Evolutionary conservation across 2,113 vertebrate species (phyloP), one percentile per base, ranked within the genome.

Genomic region (Malaclemys terrapin): DNA sequence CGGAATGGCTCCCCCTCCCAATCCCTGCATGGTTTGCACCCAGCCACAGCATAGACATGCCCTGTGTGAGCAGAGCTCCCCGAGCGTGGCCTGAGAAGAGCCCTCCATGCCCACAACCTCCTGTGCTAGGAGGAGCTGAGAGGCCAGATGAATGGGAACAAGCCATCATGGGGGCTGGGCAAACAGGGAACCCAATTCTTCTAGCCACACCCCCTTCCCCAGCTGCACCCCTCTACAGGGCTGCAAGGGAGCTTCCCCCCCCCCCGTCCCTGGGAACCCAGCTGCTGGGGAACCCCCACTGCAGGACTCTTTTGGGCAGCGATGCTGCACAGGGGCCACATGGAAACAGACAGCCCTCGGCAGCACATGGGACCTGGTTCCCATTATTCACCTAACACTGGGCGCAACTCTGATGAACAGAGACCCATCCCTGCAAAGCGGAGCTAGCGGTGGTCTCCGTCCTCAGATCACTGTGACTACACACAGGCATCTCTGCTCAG

Each of bases 241-340:
- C 49, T 85, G 35, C 12, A 3, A 25, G 29, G 17, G 6, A 29
- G 31, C 9, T 29, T 7, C 9, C 6, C 53, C 54, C 4, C 56
- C 24, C 27, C 11, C 25, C 5, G 2, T 3, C 54, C 54, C 54
- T 8, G 11, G 24, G 56, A 10, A 10, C 9, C 19, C 17, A 1
- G 1, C 22, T 4, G 38, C 17, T 3, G 29, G 31, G 16, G 47
- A 49, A 75, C 31, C 10, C 45, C 25, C 10, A 1, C 13, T 19
- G 45, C 0, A 0, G 12, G 38, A 3, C 14, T 80, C 49, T 20
- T 42, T 0, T 0, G 22, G 42, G 45, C 47, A 38, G 9, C n/a
- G 20, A 52, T 35, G 29, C 62, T 6, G n/a, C 16, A 69, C 80
- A 38, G 56, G 35, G 57, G 72, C 38, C 10, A 25, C 22, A 12